These are phyloP conservation scores for Standfussiana lucernea DNA, from an alignment of 2,888 invertebrate species.

Conservation along the genomic window DNA sequence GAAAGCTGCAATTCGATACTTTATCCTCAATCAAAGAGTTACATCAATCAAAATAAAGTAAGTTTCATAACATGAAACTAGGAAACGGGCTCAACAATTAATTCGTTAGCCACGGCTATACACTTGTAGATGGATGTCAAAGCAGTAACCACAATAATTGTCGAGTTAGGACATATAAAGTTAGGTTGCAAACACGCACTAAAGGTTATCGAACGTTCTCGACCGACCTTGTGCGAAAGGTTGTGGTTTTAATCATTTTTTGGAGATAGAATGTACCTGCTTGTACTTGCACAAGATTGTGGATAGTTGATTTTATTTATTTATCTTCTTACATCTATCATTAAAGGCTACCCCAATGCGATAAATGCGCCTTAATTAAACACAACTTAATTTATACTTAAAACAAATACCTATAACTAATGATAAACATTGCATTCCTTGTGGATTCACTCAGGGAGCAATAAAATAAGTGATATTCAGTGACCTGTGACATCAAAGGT, in stretches of 20 bases:
- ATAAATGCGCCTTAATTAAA: too few species aligned
- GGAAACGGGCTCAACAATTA: conserved; percentile 35
- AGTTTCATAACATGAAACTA: conserved; percentile 26
- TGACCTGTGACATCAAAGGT: conserved; percentile 39
- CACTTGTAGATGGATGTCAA: conserved; percentile 26
- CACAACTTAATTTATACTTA: too few species aligned
- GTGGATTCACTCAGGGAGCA: too few species aligned
- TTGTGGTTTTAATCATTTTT: conserved; percentile 37
- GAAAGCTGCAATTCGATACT: conserved; percentile 9
- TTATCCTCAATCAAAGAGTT: conserved; percentile 12
- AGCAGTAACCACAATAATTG: conserved; percentile 41
- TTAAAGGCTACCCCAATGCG: too few species aligned
- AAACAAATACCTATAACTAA: too few species aligned
- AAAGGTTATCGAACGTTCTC: conserved; percentile 53
- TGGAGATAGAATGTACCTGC: not conserved
- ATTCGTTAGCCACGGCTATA: conserved; percentile 16
- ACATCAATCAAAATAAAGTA: conserved; percentile 13
- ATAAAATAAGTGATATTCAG: too few species aligned
- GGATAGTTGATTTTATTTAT: not conserved
- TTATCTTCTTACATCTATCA: too few species aligned
- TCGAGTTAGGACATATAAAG: conserved; percentile 49
- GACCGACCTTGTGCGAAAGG: conserved; percentile 42
- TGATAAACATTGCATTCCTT: too few species aligned
- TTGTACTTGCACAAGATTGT: conserved; percentile 33
- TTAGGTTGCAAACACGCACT: conserved; percentile 33